Evolutionary conservation across 2,888 invertebrate species (phyloP).

Genomic region (Netelia virgata): DNA sequence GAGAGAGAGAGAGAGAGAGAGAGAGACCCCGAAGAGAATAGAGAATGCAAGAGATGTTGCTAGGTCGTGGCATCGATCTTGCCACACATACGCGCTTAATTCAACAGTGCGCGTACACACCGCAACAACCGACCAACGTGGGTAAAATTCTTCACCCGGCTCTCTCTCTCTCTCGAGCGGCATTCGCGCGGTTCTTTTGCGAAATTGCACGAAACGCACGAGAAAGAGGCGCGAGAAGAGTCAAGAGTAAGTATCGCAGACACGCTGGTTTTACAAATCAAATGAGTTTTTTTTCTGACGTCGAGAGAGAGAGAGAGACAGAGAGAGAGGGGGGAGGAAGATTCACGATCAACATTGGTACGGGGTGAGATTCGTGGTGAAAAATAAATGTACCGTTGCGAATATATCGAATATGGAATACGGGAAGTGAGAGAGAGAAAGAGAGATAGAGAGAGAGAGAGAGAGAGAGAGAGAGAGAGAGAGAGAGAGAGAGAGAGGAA

Average conservation of each 20-base stretch:
- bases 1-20: slow-evolving; percentile 45
- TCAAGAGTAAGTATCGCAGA: background rate
- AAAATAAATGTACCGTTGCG: slow-evolving; percentile 29
- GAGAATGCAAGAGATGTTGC: slow-evolving; percentile 40
- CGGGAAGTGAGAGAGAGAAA: background rate
- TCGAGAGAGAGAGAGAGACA: background rate
- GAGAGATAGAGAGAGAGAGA: too few relatives aligned
- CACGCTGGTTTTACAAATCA: slow-evolving; percentile 44
- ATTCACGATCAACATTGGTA: slow-evolving; percentile 39
- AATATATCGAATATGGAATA: background rate
- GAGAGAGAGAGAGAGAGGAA: too few relatives aligned
- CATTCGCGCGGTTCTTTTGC: slow-evolving; percentile 24
- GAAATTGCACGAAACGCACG: slow-evolving; percentile 38
- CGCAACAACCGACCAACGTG: slow-evolving; percentile 4
- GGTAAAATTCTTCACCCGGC: background rate
- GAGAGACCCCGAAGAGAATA: slow-evolving; percentile 32
- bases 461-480: too few relatives aligned
- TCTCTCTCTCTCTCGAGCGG: background rate
- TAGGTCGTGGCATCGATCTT: slow-evolving; percentile 65
- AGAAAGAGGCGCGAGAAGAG: slow-evolving; percentile 22
- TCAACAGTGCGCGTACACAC: background rate
- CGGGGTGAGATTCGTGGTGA: slow-evolving; percentile 11
- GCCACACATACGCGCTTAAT: slow-evolving; percentile 15
- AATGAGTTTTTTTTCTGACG: slow-evolving; percentile 20
- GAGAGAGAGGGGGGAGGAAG: slow-evolving; percentile 2